Conservation (phyloP, 2,888 invertebrate genomes). For the Bembecia ichneumoniformis region DNA sequence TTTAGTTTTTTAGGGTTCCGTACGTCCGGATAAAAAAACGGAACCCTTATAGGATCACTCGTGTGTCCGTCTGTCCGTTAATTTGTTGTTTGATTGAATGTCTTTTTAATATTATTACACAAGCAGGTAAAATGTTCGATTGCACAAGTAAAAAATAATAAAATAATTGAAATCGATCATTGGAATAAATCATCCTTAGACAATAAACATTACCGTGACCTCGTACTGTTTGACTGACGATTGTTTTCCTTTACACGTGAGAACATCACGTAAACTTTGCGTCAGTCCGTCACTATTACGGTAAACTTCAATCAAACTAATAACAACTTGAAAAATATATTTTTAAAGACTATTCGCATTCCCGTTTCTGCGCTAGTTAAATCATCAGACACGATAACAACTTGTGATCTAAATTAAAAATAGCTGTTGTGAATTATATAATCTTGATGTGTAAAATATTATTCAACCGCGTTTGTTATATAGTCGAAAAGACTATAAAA, state of each 20-base stretch:
- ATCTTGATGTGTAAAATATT: not conserved
- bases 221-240: slow-evolving; percentile 29
- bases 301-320: slow-evolving; percentile 13
- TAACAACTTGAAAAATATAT: slow-evolving; percentile 1
- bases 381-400: too few relatives aligned
- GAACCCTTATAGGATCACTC: too few relatives aligned
- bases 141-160: not conserved
- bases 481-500: not conserved
- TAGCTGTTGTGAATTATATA: not conserved
- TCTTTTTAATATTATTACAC: not conserved
- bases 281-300: slow-evolving; percentile 51
- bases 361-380: too few relatives aligned
- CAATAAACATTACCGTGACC: slow-evolving; percentile 30
- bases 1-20: too few relatives aligned
- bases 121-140: too few relatives aligned
- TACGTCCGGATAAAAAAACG: too few relatives aligned
- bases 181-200: slow-evolving; percentile 24
- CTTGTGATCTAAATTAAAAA: not conserved
- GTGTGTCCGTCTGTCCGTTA: too few relatives aligned
- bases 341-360: not conserved
- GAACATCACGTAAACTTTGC: slow-evolving; percentile 34
- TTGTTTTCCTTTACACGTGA: slow-evolving; percentile 31
- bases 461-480: not conserved
- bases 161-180: not conserved
- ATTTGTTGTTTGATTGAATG: too few relatives aligned